Evolutionary conservation across 2,888 invertebrate genomes (phyloP).

Genomic region (Anaspis maculata): DNA sequence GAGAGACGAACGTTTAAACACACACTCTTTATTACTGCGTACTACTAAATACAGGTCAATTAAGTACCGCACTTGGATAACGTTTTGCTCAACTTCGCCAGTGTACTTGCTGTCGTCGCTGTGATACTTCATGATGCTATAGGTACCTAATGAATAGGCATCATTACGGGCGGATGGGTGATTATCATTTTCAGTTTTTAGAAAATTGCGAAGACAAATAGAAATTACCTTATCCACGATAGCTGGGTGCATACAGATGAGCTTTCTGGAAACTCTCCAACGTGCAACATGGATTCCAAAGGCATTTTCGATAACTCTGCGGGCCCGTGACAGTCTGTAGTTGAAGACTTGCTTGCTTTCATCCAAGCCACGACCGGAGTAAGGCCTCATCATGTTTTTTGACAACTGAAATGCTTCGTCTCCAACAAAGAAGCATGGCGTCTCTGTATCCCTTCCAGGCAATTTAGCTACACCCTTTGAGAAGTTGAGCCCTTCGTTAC

Average conservation of each 20-base stretch:
- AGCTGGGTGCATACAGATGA: neutral
- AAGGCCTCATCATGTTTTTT: slow-evolving; percentile 1
- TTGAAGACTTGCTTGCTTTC: neutral
- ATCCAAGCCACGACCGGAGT: neutral
- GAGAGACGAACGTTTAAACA: too few species aligned
- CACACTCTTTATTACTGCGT: too few species aligned
- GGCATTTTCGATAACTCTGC: slow-evolving; percentile 1
- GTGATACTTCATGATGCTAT: too few species aligned
- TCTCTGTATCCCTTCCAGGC: neutral
- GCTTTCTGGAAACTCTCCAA: neutral
- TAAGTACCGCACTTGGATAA: too few species aligned
- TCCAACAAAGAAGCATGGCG: slow-evolving; percentile 1
- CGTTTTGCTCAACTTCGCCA: too few species aligned
- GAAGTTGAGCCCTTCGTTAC: neutral
- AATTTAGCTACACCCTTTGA: neutral
- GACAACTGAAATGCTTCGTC: slow-evolving; percentile 1
- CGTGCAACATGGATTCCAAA: neutral
- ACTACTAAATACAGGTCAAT: too few species aligned
- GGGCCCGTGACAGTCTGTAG: slow-evolving; percentile 2
- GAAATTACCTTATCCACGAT: neutral
- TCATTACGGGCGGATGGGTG: too few species aligned
- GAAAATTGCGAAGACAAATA: neutral
- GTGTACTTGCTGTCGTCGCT: too few species aligned
- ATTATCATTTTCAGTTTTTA: neutral
- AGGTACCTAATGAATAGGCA: too few species aligned